Evolutionary conservation across 2,797 vertebrate genomes (phyloP).

Genomic region (Arrhamphus sclerolepis): DNA sequence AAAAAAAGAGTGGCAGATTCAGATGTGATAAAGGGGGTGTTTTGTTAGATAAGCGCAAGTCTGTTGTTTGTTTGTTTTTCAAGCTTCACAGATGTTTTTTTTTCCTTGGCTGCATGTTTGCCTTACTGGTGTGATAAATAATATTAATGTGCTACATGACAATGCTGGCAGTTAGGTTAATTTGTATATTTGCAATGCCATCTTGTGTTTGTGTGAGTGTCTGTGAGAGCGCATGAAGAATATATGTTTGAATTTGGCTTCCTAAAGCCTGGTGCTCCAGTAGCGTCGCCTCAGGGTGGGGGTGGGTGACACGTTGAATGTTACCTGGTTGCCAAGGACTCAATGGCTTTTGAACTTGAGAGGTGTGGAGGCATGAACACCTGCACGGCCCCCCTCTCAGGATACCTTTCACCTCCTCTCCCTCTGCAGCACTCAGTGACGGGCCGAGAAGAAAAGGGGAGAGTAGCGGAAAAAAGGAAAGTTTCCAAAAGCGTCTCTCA

Average conservation of each 20-base stretch:
- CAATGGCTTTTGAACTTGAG: constrained; percentile 84
- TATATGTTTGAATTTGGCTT: constrained; percentile 21
- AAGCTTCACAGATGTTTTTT: constrained; percentile 43
- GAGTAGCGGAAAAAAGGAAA: constrained; percentile 64
- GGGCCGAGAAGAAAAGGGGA: constrained; percentile 69
- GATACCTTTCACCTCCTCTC: constrained; percentile 79
- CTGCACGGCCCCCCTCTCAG: constrained; percentile 60
- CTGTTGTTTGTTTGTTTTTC: constrained; percentile 48
- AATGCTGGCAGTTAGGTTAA: constrained; percentile 26
- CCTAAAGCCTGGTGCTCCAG: constrained; percentile 37
- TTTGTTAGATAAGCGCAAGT: constrained; percentile 55
- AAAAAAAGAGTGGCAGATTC: constrained; percentile 36
- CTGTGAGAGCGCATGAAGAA: not conserved
- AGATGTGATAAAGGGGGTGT: constrained; percentile 46
- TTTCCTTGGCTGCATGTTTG: constrained; percentile 38
- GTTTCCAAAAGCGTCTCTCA: constrained; percentile 71
- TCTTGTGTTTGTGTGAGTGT: not conserved
- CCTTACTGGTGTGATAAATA: constrained; percentile 35
- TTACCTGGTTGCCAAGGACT: constrained; percentile 76
- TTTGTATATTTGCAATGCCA: constrained; percentile 60
- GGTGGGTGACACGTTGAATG: constrained; percentile 65
- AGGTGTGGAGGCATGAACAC: constrained; percentile 82
- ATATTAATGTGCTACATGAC: constrained; percentile 17
- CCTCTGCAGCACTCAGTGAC: constrained; percentile 69
- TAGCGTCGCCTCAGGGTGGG: constrained; percentile 63